These are phyloP conservation scores for Paedocypris micromegethes DNA, from an alignment of 2,797 vertebrate species.

Conservation along the genomic window DNA sequence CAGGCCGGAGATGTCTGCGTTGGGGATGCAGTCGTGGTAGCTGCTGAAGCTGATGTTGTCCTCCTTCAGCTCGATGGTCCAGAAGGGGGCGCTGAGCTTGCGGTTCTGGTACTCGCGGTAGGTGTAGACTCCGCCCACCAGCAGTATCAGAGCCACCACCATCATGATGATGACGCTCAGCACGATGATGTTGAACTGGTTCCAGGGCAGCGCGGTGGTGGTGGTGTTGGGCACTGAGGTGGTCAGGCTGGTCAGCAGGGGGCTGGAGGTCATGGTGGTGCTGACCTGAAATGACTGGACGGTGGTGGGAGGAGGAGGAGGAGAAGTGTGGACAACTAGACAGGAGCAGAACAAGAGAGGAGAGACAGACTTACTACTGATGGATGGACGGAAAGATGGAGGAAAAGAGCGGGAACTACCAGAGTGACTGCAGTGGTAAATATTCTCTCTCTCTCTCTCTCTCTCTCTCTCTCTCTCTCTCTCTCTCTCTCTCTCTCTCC, in stretches of 20 bases:
- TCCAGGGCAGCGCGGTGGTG: constrained; percentile 74
- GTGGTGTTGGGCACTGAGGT: constrained; percentile 66
- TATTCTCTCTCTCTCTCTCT: neutral
- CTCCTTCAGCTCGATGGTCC: constrained; percentile 85
- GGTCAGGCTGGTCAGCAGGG: constrained; percentile 40
- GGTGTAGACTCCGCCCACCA: constrained; percentile 76
- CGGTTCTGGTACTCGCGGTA: constrained; percentile 82
- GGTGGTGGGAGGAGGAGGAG: constrained; percentile 1
- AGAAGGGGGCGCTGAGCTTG: constrained; percentile 81
- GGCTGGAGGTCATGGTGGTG: constrained; percentile 51
- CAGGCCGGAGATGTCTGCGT: constrained; percentile 75
- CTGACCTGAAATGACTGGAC: constrained; percentile 4
- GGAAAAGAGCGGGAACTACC: constrained; percentile 15
- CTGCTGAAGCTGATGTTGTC: constrained; percentile 87
- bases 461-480: constrained; percentile 2
- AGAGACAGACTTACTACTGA: constrained; percentile 19
- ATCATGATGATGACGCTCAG: constrained; percentile 78
- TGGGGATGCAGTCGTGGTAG: constrained; percentile 84
- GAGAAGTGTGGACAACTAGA: constrained; percentile 26
- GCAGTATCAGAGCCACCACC: constrained; percentile 75
- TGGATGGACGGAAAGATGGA: constrained; percentile 19
- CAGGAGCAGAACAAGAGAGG: constrained; percentile 10
- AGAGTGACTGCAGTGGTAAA: constrained; percentile 20
- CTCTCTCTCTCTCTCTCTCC: constrained; percentile 11
- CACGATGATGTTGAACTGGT: constrained; percentile 80